Evolutionary conservation across 2,113 vertebrate genomes (phyloP).

Genomic region (Silurus glanis): DNA sequence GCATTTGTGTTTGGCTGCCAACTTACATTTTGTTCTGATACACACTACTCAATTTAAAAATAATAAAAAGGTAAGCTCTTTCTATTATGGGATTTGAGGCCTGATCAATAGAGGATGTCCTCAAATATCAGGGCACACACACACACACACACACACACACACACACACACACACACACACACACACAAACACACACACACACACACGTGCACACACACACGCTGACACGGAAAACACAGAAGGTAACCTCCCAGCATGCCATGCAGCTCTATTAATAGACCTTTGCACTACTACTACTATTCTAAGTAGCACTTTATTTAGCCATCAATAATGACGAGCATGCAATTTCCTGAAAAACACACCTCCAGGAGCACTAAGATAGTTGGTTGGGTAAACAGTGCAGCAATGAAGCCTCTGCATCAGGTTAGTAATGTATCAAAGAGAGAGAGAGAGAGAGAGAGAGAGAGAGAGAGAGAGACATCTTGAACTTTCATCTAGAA

Average conservation of each 20-base stretch:
- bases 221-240: not conserved
- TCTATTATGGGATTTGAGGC: not conserved
- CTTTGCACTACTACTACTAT: not conserved
- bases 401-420: not conserved
- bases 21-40: conserved; percentile 25
- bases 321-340: conserved; percentile 41
- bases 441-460: not conserved
- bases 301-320: conserved; percentile 39
- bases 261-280: conserved; percentile 34
- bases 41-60: conserved; percentile 26
- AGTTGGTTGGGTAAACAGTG: conserved; percentile 37
- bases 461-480: conserved; percentile 11
- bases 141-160: conserved; percentile 2
- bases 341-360: conserved; percentile 48
- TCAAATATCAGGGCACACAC: not conserved
- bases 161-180: not conserved
- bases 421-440: conserved; percentile 39
- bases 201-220: not conserved
- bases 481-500: conserved; percentile 33
- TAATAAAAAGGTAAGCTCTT: not conserved
- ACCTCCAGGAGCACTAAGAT: conserved; percentile 7
- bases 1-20: not conserved
- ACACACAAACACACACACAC: no score
- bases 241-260: not conserved
- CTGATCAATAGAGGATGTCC: conserved; percentile 21